Base-by-base conservation (phyloP, 2,113 vertebrate species). In the Mormoops blainvillei region DNA sequence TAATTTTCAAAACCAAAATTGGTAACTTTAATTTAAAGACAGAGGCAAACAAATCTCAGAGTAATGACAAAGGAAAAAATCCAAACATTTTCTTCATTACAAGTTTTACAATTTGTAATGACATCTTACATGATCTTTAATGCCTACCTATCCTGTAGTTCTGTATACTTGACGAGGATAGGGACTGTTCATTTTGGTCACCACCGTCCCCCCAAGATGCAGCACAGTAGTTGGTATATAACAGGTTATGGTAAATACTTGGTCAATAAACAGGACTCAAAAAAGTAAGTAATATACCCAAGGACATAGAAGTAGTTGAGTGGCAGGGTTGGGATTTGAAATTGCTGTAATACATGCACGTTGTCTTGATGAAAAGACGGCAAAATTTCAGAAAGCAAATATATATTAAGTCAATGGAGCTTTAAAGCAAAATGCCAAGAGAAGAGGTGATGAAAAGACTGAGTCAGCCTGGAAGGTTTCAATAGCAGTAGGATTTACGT, bases 371-470 rank as follows among this genome's bases (percentile, higher is more conserved):
- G 43, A 45, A 20, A 86, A 38, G 71, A 43, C 65, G 70, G 43
- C 80, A 81, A 86, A 76, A 82, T 18, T 77, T 94, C 24, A 41
- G 50, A 86, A 86, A 74, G 28, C 58, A 86, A 88, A 95, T 86
- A 52, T 0, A 81, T 20, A 73, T 18, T n/a, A 76, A n/a, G 33
- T 77, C 85, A 77, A 54, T 77, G 43, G 14, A 56, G 24, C 13
- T 91, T 93, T 65, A 48, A 93, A 68, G 50, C 3, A 90, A 90
- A 94, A 84, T 28, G 73, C 14, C 31, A 68, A 91, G 84, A 38
- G 54, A 61, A 76, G 14, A 52, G 38, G 28, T 67, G 52, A 78
- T 45, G 7, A 45, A 45, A 95, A 70, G 16, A 54, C 56, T 41
- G 26, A 52, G 7, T 61, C 1, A 20, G 19, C 61, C 45, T 3